phyloP scores from a whole-genome alignment of 2,113 vertebrate genomes.

The Podarcis raffonei region DNA sequence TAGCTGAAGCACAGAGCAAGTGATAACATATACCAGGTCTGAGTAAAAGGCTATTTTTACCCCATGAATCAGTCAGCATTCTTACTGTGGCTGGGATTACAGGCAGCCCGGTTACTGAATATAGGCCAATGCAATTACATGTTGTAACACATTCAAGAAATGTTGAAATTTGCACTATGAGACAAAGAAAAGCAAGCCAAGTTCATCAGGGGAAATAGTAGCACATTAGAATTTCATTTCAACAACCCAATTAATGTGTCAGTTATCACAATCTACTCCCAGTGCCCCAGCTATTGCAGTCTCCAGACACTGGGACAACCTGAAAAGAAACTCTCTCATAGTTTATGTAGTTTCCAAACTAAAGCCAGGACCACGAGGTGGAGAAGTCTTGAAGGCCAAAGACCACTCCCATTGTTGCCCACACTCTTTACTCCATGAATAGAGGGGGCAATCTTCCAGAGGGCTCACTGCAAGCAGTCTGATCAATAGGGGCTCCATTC shows the following conservation, averaged over 20 bases:
- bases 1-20: slow-evolving; percentile 22
- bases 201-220: neutral
- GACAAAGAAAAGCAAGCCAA: neutral
- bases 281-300: no score
- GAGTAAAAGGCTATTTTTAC: slow-evolving; percentile 56
- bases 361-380: no score
- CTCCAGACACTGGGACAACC: neutral
- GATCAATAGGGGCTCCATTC: no score
- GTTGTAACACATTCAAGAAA: slow-evolving; percentile 20
- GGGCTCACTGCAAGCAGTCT: no score
- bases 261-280: neutral
- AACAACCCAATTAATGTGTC: neutral
- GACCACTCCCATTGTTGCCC: neutral
- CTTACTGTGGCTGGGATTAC: slow-evolving; percentile 50
- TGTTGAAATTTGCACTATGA: accelerated
- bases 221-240: neutral
- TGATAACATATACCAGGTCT: slow-evolving; percentile 10
- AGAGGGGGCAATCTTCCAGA: neutral
- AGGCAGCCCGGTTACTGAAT: slow-evolving; percentile 25
- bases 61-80: slow-evolving; percentile 40
- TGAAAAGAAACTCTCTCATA: neutral
- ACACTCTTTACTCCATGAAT: neutral
- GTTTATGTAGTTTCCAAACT: no score
- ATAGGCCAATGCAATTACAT: slow-evolving; percentile 19
- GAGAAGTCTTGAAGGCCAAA: no score